Evolutionary conservation across 2,797 vertebrate genomes (phyloP).

Genomic region (Astyanax mexicanus): DNA sequence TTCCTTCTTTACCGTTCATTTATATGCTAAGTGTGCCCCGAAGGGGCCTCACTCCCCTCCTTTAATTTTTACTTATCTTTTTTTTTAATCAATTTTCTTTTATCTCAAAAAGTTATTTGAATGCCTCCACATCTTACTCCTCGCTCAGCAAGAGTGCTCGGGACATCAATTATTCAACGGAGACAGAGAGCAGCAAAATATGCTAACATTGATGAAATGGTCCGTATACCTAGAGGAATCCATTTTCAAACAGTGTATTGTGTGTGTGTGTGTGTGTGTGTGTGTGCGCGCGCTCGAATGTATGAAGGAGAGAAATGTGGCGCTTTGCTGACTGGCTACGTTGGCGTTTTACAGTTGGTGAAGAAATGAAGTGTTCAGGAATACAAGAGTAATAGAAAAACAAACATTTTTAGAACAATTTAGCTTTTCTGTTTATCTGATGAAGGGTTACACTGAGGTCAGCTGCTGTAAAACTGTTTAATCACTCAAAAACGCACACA

Average conservation of each 20-base stretch:
- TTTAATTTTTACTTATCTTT: slow-evolving; percentile 71
- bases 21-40: slow-evolving; percentile 74
- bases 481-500: slow-evolving; percentile 48
- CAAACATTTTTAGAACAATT: background rate
- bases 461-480: background rate
- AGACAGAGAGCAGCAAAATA: slow-evolving; percentile 63
- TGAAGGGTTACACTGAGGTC: slow-evolving; percentile 22
- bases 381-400: background rate
- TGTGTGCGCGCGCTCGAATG: slow-evolving; percentile 10
- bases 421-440: slow-evolving; percentile 33
- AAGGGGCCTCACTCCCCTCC: slow-evolving; percentile 61
- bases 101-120: slow-evolving; percentile 70
- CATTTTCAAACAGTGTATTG: slow-evolving; percentile 64
- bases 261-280: slow-evolving; percentile 22
- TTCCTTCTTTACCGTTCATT: slow-evolving; percentile 62
- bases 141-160: slow-evolving; percentile 68
- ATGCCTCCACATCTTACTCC: slow-evolving; percentile 68
- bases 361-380: slow-evolving; percentile 29
- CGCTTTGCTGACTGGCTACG: slow-evolving; percentile 26
- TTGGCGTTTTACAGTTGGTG: slow-evolving; percentile 17
- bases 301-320: background rate
- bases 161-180: slow-evolving; percentile 71
- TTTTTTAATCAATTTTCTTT: slow-evolving; percentile 77
- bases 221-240: slow-evolving; percentile 63
- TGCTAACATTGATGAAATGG: slow-evolving; percentile 67